phyloP scores from a whole-genome alignment of 2,888 invertebrate genomes.

The Bruchidius siliquastri region DNA sequence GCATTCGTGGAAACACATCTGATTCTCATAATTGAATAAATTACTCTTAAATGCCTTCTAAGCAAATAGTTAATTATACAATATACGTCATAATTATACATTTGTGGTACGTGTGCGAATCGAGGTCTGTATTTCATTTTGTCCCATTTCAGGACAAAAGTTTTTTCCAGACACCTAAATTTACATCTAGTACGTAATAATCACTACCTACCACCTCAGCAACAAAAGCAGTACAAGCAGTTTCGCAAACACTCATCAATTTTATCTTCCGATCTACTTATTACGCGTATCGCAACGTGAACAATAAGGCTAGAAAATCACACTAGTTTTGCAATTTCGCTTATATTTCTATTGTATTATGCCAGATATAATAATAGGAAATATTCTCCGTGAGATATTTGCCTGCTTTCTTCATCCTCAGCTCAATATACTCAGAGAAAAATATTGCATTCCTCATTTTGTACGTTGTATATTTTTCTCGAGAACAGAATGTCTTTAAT shows the following conservation, averaged over 20 bases:
- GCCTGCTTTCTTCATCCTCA: background rate
- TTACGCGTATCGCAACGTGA: background rate
- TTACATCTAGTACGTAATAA: background rate
- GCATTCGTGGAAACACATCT: background rate
- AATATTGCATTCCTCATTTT: no score
- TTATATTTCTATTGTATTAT: background rate
- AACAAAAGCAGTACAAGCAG: background rate
- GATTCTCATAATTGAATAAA: background rate
- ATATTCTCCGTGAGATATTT: background rate
- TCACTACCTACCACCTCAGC: background rate
- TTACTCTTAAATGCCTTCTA: background rate
- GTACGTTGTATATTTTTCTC: no score
- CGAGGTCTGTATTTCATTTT: background rate
- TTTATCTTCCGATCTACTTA: background rate
- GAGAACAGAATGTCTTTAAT: no score
- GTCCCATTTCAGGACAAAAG: background rate
- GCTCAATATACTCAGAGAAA: no score
- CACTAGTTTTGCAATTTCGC: background rate
- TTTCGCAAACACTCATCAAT: background rate
- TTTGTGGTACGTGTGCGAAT: background rate
- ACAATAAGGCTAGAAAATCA: background rate
- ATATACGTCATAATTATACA: background rate
- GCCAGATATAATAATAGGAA: background rate
- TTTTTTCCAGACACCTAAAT: background rate
- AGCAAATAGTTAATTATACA: background rate